Conservation (phyloP, 1,140 invertebrate species). For the Tenebrio molitor region DNA sequence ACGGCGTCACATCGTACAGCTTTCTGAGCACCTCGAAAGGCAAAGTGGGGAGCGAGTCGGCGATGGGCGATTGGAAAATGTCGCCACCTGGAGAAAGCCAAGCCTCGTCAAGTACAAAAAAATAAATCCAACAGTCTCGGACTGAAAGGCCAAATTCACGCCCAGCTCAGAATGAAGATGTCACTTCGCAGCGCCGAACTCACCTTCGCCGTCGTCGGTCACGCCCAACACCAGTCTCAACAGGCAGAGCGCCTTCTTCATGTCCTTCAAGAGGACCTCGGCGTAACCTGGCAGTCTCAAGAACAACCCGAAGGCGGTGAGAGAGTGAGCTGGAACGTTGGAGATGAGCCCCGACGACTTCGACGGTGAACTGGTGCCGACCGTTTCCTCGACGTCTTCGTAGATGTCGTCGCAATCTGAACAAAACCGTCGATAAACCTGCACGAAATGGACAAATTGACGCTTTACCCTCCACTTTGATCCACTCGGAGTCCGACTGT, state of each 20-base stretch:
- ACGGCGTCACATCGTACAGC: slow-evolving; percentile 82
- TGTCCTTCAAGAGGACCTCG: slow-evolving; percentile 86
- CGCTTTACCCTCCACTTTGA: slow-evolving; percentile 68
- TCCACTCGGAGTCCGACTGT: slow-evolving; percentile 79
- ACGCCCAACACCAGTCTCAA: slow-evolving; percentile 89
- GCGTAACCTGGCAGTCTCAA: slow-evolving; percentile 90
- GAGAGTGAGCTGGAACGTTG: slow-evolving; percentile 87
- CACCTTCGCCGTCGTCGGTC: slow-evolving; percentile 92
- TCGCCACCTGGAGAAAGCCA: slow-evolving; percentile 70
- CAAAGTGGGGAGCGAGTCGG: slow-evolving; percentile 83
- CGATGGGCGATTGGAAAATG: slow-evolving; percentile 82
- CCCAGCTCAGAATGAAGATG: too few species aligned
- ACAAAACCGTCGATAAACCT: too few species aligned
- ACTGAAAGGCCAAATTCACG: too few species aligned
- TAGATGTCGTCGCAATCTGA: slow-evolving; percentile 76
- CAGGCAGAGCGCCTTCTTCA: slow-evolving; percentile 86
- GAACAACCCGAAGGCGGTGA: slow-evolving; percentile 91
- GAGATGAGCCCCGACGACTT: slow-evolving; percentile 62
- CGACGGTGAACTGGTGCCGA: slow-evolving; percentile 63
- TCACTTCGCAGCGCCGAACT: too few species aligned
- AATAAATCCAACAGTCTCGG: too few species aligned
- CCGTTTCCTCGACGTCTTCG: slow-evolving; percentile 73
- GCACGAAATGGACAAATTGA: too few species aligned
- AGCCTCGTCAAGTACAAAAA: slow-evolving; percentile 1
- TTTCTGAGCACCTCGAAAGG: slow-evolving; percentile 89